Percentiles rank a stretch among this genome's conserved stretches.
phyloP scores from a whole-genome alignment of 2,797 vertebrate genomes.

The Pteropus rufus region DNA sequence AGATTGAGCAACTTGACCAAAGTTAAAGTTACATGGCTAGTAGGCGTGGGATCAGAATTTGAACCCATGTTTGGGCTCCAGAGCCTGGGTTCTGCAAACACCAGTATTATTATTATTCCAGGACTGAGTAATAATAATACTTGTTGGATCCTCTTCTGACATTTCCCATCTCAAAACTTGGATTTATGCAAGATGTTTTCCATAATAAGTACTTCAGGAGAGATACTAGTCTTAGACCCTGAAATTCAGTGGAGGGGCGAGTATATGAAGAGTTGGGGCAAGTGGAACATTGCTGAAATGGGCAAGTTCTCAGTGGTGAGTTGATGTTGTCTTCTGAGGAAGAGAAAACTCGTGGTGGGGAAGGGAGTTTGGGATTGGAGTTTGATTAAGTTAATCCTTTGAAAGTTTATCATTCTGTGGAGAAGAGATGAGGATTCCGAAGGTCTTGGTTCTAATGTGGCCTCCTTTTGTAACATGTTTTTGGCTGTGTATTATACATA shows the following conservation, averaged over 20 bases:
- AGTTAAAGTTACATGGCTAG: not conserved
- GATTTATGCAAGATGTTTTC: not conserved
- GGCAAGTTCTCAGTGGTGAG: not conserved
- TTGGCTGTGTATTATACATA: not conserved
- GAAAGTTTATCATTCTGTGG: not conserved
- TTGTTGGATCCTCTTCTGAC: constrained; percentile 1
- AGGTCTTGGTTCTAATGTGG: not conserved
- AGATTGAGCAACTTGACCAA: not conserved
- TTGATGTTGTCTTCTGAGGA: not conserved
- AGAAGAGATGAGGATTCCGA: not conserved
- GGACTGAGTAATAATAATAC: not conserved
- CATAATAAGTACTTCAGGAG: not conserved
- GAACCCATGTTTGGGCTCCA: not conserved
- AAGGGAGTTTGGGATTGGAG: not conserved
- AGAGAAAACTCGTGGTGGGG: not conserved
- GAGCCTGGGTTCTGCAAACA: not conserved
- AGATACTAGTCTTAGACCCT: not conserved
- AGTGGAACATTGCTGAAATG: not conserved
- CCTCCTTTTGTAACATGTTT: not conserved
- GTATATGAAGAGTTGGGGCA: not conserved
- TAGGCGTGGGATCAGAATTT: not conserved
- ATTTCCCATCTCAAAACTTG: not conserved
- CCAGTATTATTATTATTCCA: not conserved
- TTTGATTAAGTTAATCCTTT: not conserved
- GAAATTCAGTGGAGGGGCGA: not conserved